Conservation (phyloP, 2,888 invertebrate species). For the Yponomeuta cagnagella region DNA sequence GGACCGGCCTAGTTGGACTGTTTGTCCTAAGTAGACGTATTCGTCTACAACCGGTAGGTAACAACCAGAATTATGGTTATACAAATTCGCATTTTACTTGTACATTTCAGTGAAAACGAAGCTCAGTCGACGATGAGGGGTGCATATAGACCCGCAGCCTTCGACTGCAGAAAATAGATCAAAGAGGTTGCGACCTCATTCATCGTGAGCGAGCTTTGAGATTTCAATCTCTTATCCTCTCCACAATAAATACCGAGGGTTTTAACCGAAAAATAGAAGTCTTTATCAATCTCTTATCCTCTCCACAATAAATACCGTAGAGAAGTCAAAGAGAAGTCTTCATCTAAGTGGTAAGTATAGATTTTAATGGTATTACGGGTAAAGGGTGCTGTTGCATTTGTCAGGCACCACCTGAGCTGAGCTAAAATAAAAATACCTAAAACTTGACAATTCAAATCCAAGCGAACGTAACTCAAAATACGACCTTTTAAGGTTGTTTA, state of each 20-base stretch:
- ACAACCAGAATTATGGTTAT: too few species aligned
- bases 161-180: slow-evolving; percentile 1
- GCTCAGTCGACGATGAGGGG: background rate
- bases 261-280: background rate
- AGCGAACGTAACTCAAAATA: too few species aligned
- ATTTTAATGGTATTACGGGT: too few species aligned
- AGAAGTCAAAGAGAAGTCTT: background rate
- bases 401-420: too few species aligned
- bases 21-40: too few species aligned
- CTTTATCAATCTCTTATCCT: too few species aligned
- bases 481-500: too few species aligned
- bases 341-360: background rate
- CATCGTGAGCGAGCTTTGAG: background rate
- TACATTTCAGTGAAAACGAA: background rate
- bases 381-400: background rate
- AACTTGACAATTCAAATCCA: too few species aligned
- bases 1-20: too few species aligned
- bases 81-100: background rate
- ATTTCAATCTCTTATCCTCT: background rate
- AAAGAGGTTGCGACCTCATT: slow-evolving; percentile 1
- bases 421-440: too few species aligned
- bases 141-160: background rate
- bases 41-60: too few species aligned
- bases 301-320: too few species aligned
- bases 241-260: background rate